These are phyloP conservation scores for Mayetiola destructor DNA, from an alignment of 2,888 invertebrate species.

Conservation along the genomic window DNA sequence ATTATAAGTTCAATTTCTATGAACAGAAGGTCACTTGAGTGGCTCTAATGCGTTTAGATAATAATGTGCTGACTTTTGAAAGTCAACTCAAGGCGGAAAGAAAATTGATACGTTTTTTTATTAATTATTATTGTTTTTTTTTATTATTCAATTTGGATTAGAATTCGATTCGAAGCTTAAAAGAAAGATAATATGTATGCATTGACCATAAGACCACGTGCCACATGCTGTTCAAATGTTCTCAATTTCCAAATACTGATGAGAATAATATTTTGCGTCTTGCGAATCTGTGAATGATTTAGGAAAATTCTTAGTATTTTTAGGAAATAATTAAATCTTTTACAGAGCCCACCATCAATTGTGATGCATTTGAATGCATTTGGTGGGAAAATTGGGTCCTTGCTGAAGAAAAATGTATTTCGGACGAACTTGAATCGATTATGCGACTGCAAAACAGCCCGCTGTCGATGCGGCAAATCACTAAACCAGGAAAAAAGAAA, in stretches of 20 bases:
- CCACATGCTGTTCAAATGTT: neutral
- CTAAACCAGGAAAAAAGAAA: conserved; percentile 19
- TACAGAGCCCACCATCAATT: conserved; percentile 23
- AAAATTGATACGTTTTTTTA: no score
- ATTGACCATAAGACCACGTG: no score
- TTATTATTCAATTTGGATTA: no score
- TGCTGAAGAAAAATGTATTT: conserved; percentile 28
- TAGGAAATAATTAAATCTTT: neutral
- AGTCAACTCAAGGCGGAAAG: no score
- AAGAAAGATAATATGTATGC: no score
- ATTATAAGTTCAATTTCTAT: no score
- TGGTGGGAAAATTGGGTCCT: conserved; percentile 31
- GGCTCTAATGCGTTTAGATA: no score
- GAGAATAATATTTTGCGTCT: neutral
- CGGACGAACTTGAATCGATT: conserved; percentile 27
- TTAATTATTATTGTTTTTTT: no score
- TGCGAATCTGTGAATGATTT: neutral
- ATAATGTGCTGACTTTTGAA: no score
- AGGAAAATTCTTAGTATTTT: neutral
- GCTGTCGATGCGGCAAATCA: conserved; percentile 29
- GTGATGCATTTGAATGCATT: conserved; percentile 25
- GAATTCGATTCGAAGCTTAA: no score
- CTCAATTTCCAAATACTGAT: conserved; percentile 9
- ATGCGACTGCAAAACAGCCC: conserved; percentile 27
- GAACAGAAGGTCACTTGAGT: no score